These are phyloP conservation scores for Andrena bicolor DNA, from an alignment of 2,888 invertebrate genomes.

Conservation along the genomic window DNA sequence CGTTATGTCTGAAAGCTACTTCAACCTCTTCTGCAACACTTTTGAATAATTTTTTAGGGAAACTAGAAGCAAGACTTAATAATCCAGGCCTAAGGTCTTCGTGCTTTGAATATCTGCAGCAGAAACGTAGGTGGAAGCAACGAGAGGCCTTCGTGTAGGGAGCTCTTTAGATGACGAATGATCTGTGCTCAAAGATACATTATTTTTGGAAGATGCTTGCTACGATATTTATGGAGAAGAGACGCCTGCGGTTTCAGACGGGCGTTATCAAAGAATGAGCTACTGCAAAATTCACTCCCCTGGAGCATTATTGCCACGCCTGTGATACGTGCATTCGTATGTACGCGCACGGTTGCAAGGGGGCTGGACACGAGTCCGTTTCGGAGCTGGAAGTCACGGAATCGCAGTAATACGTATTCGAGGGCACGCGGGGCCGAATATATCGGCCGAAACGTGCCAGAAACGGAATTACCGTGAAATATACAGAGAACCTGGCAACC, in stretches of 20 bases:
- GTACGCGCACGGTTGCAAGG: background rate
- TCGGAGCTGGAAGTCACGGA: constrained; percentile 43
- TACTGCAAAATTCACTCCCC: background rate
- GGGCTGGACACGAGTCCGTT: background rate
- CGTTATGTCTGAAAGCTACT: background rate
- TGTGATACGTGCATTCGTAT: background rate
- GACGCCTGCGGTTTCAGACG: too few relatives aligned
- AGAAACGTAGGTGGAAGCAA: too few relatives aligned
- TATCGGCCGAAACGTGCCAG: constrained; percentile 44
- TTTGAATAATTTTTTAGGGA: too few relatives aligned
- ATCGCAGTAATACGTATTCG: constrained; percentile 43
- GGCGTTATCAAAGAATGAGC: background rate
- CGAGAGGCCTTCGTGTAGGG: too few relatives aligned
- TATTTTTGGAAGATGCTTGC: background rate
- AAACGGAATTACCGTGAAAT: constrained; percentile 51
- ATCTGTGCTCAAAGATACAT: too few relatives aligned
- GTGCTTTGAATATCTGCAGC: too few relatives aligned
- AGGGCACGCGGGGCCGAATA: constrained; percentile 22
- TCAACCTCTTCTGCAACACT: background rate
- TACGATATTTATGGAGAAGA: background rate
- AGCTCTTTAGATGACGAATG: too few relatives aligned
- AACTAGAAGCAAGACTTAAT: too few relatives aligned
- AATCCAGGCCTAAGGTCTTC: too few relatives aligned
- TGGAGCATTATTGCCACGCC: background rate
- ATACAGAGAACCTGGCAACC: constrained; percentile 29